A percentile compares a stretch with the other conserved stretches of the same genome.
These are phyloP conservation scores for Zygothrica quintamaculata DNA, from an alignment of 2,888 invertebrate genomes.

Conservation along the genomic window DNA sequence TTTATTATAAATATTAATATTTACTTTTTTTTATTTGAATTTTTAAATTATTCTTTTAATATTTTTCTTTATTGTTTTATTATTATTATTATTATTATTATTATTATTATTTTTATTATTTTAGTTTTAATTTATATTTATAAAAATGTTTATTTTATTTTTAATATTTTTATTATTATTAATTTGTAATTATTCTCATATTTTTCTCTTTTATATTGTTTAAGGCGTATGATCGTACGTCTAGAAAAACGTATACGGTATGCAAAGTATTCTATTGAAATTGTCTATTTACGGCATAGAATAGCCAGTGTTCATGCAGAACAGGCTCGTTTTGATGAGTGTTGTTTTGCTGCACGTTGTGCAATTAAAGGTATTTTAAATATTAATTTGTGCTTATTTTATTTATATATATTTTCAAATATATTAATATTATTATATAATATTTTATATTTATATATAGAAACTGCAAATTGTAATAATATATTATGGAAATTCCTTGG, in stretches of 20 bases:
- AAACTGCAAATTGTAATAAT: constrained; percentile 69
- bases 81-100: too few relatives aligned
- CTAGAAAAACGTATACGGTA: constrained; percentile 79
- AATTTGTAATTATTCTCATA: too few relatives aligned
- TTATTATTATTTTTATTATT: too few relatives aligned
- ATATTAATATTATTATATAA: too few relatives aligned
- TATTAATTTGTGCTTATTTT: background rate
- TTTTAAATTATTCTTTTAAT: too few relatives aligned
- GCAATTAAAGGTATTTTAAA: constrained; percentile 63
- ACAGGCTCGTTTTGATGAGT: constrained; percentile 77
- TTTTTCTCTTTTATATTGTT: too few relatives aligned
- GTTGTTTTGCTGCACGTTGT: constrained; percentile 71
- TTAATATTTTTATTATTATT: constrained; percentile 40
- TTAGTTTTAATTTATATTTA: too few relatives aligned
- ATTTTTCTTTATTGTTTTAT: too few relatives aligned
- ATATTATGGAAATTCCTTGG: constrained; percentile 75
- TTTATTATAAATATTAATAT: too few relatives aligned
- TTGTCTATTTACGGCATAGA: constrained; percentile 75
- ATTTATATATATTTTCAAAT: too few relatives aligned
- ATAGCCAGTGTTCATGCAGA: constrained; percentile 71
- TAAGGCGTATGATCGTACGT: constrained; percentile 31
- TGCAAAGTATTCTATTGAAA: constrained; percentile 79
- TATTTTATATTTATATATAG: constrained; percentile 23
- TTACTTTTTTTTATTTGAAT: too few relatives aligned
- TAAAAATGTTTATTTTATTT: too few relatives aligned